phyloP scores from a whole-genome alignment of 2,113 vertebrate genomes.

The Triplophysa dalaica region DNA sequence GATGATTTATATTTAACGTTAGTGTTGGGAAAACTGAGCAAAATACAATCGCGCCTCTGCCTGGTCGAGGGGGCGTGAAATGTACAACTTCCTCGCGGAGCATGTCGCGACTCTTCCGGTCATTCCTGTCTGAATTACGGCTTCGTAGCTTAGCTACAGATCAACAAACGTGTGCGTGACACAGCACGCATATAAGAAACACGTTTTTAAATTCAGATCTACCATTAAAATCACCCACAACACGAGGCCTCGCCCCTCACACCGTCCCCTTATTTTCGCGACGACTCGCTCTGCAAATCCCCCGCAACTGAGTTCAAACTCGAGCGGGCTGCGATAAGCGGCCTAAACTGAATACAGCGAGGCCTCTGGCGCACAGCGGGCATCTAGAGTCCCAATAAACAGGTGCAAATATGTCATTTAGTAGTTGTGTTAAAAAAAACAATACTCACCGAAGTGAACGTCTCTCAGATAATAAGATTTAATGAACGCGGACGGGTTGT shows the following conservation, averaged over 20 bases:
- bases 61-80: conserved; percentile 8
- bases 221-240: background rate
- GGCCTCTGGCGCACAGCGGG: background rate
- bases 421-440: background rate
- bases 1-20: too few species aligned
- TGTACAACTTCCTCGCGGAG: background rate
- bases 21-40: background rate
- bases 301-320: conserved; percentile 34
- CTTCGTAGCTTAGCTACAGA: conserved; percentile 20
- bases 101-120: conserved; percentile 15
- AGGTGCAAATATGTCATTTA: too few species aligned
- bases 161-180: background rate
- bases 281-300: conserved; percentile 12
- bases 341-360: conserved; percentile 6
- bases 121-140: background rate
- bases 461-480: background rate
- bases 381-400: background rate
- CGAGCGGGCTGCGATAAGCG: conserved; percentile 25
- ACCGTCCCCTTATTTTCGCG: conserved; percentile 36
- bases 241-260: conserved; percentile 20
- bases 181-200: background rate
- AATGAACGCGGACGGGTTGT: conserved; percentile 3
- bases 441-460: conserved; percentile 11
- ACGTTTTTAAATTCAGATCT: background rate
- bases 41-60: background rate